phyloP scores from a whole-genome alignment of 1,140 invertebrate genomes.

The Sminthurides bifidus region DNA sequence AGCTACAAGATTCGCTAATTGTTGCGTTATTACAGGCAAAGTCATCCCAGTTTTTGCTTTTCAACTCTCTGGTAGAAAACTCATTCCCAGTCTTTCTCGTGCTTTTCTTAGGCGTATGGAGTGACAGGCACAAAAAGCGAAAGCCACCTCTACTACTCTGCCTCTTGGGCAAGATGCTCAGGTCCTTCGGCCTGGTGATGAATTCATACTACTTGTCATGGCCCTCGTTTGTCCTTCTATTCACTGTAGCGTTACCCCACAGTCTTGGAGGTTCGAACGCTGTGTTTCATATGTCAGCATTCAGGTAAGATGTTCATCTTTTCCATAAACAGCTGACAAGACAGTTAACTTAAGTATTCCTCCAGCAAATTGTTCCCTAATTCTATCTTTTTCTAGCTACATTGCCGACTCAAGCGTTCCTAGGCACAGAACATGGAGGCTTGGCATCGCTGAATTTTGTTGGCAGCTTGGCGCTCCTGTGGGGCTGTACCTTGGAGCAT shows the following conservation, averaged over 20 bases:
- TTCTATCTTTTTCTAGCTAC: conserved; percentile 36
- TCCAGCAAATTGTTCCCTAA: too few relatives aligned
- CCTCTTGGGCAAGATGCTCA: conserved; percentile 41
- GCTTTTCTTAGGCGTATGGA: conserved; percentile 50
- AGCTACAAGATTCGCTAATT: too few relatives aligned
- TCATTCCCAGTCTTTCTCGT: conserved; percentile 45
- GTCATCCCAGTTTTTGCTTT: conserved; percentile 45
- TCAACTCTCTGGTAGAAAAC: conserved; percentile 50
- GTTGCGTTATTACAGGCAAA: conserved; percentile 44
- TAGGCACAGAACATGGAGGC: conserved; percentile 34
- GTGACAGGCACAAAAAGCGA: conserved; percentile 45
- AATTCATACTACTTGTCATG: conserved; percentile 26
- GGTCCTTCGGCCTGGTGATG: conserved; percentile 40
- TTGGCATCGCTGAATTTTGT: conserved; percentile 35
- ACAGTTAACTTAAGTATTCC: too few relatives aligned
- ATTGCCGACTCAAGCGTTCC: conserved; percentile 35
- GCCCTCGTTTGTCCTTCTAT: conserved; percentile 19
- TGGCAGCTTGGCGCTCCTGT: conserved; percentile 27
- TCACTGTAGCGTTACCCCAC: conserved; percentile 26
- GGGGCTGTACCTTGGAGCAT: conserved; percentile 26
- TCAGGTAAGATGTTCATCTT: conserved; percentile 6
- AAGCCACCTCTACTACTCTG: conserved; percentile 47
- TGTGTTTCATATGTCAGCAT: conserved; percentile 26
- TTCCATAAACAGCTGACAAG: too few relatives aligned
- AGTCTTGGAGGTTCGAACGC: conserved; percentile 24